A percentile compares a stretch with the other conserved stretches of the same genome.
Evolutionary conservation across 2,113 vertebrate species (phyloP).

Genomic region (Sorex fumeus): DNA sequence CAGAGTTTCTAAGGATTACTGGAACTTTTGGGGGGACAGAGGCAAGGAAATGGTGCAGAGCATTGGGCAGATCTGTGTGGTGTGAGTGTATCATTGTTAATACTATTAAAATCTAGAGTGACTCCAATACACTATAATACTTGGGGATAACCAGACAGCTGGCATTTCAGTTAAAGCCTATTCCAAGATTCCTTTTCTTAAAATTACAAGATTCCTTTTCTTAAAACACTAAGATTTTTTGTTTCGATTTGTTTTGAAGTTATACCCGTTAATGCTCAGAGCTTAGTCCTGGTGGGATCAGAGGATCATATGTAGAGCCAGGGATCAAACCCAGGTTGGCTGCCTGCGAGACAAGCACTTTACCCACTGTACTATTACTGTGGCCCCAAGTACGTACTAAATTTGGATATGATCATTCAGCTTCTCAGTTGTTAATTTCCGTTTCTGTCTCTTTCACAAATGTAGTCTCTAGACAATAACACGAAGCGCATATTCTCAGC

Average conservation of each 20-base stretch:
- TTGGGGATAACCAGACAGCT: constrained; percentile 67
- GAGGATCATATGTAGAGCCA: too few species aligned
- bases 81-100: neutral
- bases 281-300: too few species aligned
- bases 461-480: neutral
- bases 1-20: neutral
- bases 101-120: constrained; percentile 40
- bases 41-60: neutral
- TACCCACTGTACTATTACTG: too few species aligned
- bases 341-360: too few species aligned
- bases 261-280: too few species aligned
- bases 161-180: constrained; percentile 62
- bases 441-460: constrained; percentile 61
- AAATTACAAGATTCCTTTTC: constrained; percentile 22
- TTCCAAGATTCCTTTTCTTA: constrained; percentile 66
- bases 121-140: constrained; percentile 31
- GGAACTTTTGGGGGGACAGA: neutral
- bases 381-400: constrained; percentile 1
- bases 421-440: constrained; percentile 61
- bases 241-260: too few species aligned
- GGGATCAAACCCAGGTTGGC: too few species aligned
- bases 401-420: constrained; percentile 72
- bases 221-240: constrained; percentile 66
- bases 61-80: neutral
- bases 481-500: neutral